Evolutionary conservation across 2,888 invertebrate genomes (phyloP), one percentile per base, ranked within the genome.

Genomic region (Thelaira solivaga): DNA sequence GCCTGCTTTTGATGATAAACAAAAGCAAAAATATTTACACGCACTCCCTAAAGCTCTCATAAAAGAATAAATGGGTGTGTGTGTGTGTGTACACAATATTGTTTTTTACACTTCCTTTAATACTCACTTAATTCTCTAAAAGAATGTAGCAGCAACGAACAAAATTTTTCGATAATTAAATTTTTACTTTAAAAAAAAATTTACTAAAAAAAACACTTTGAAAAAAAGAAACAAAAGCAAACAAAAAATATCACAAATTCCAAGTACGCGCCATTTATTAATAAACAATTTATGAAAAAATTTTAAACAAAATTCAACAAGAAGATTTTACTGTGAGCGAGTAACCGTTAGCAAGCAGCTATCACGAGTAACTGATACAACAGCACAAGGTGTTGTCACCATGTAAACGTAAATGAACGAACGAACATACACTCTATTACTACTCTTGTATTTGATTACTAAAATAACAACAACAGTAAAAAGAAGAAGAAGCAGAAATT

Each of bases 301-400:
- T 53, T 1, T 31, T 18, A 34, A 51, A 49, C 3, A 69, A 51
- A 29, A 55, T 24, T 29, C 11, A n/a, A 51, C 34, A 36, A 53
- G 24, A 39, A 47, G n/a, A 29, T 2, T 53, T 62, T 43, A 10
- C 41, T 51, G 26, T 61, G 29, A 41, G 71, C 78, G 78, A 78
- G 79, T 79, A 74, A 81, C 82, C 81, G 82, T 81, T 73, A 80
- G 79, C 81, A 64, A 80, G 49, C 81, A 81, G 80, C 79, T 82
- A 80, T 76, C 73, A 78, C 80, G 81, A 82, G 81, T 81, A 77
- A 82, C 83, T 82, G 80, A 81, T 61, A 61, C 68, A 57, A 67
- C 65, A 59, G 75, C 73, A 72, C 68, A 82, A 80, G 81, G 78
- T 80, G 80, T 77, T 78, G 78, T 74, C 78, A 55, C 74, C 78